Percentiles rank a stretch among this genome's conserved stretches.
These are phyloP conservation scores for Macquaria australasica DNA, from an alignment of 2,113 vertebrate species.

Conservation along the genomic window DNA sequence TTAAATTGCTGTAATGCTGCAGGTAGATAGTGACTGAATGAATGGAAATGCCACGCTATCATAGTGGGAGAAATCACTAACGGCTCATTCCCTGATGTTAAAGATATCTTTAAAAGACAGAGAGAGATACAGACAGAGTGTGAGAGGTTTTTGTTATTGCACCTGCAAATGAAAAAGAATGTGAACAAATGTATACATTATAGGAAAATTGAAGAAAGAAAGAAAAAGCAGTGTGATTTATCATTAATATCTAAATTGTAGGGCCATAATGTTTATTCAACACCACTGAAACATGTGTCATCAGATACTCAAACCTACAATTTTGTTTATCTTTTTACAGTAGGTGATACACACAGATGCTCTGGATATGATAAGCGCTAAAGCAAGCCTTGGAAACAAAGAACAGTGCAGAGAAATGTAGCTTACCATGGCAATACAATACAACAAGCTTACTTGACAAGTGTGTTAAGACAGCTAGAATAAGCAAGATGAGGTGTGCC, in stretches of 20 bases:
- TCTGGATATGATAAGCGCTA: not conserved
- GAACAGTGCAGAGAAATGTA: not conserved
- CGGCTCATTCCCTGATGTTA: not conserved
- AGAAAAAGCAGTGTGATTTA: not conserved
- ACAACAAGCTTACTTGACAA: not conserved
- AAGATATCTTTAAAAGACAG: slow-evolving; percentile 4
- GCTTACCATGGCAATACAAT: not conserved
- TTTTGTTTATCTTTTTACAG: not conserved
- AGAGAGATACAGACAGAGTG: not conserved
- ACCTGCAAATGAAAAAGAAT: not conserved
- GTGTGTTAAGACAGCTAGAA: slow-evolving; percentile 7
- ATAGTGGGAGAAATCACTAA: slow-evolving; percentile 21
- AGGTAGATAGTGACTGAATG: slow-evolving; percentile 37
- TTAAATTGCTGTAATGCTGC: slow-evolving; percentile 60
- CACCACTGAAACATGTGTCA: too few relatives aligned
- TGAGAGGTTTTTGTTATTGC: not conserved
- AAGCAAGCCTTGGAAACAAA: slow-evolving; percentile 20
- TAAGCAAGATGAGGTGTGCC: not conserved
- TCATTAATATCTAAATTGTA: not conserved
- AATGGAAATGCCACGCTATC: slow-evolving; percentile 39
- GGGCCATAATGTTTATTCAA: too few relatives aligned
- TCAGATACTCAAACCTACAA: not conserved
- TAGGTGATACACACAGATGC: not conserved
- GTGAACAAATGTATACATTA: not conserved
- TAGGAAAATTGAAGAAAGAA: not conserved